Percentiles rank a stretch among this genome's conserved stretches.
Conservation (phyloP, 2,888 invertebrate species). For the Dasysyrphus tricinctus region DNA sequence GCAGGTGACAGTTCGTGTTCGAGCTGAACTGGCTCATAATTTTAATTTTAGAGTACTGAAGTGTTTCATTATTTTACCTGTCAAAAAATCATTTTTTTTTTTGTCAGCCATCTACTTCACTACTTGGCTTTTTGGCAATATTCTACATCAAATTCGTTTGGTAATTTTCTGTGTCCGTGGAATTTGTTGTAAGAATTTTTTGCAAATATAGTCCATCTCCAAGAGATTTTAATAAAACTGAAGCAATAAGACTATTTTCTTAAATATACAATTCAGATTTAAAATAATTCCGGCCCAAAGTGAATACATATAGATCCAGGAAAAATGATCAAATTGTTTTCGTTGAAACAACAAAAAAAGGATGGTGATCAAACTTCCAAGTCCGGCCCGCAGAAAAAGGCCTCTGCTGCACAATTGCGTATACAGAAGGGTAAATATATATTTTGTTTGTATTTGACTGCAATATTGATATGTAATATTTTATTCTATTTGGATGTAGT, state of each 20-base stretch:
- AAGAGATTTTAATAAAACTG: constrained; percentile 26
- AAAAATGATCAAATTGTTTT: constrained; percentile 98
- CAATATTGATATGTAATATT: neutral
- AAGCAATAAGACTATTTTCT: constrained; percentile 52
- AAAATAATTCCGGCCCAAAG: constrained; percentile 40
- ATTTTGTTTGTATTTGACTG: neutral
- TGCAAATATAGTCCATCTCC: constrained; percentile 33
- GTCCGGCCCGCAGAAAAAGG: constrained; percentile 93
- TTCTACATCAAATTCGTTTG: constrained; percentile 65
- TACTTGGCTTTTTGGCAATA: constrained; percentile 70
- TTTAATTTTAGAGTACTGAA: constrained; percentile 10
- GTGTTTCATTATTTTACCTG: constrained; percentile 40
- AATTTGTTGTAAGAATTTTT: constrained; percentile 56
- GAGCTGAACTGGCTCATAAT: neutral
- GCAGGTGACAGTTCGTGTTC: too few relatives aligned
- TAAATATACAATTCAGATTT: constrained; percentile 19
- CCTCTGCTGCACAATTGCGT: constrained; percentile 97
- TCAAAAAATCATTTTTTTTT: constrained; percentile 57
- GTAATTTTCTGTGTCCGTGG: constrained; percentile 49
- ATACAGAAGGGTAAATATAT: constrained; percentile 94
- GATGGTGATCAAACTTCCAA: constrained; percentile 94
- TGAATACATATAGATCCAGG: constrained; percentile 38
- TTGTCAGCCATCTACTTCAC: constrained; percentile 44
- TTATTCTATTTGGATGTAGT: neutral
- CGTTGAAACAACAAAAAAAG: constrained; percentile 98